Conservation (phyloP, 1,140 invertebrate species). For the Penaeus chinensis region DNA sequence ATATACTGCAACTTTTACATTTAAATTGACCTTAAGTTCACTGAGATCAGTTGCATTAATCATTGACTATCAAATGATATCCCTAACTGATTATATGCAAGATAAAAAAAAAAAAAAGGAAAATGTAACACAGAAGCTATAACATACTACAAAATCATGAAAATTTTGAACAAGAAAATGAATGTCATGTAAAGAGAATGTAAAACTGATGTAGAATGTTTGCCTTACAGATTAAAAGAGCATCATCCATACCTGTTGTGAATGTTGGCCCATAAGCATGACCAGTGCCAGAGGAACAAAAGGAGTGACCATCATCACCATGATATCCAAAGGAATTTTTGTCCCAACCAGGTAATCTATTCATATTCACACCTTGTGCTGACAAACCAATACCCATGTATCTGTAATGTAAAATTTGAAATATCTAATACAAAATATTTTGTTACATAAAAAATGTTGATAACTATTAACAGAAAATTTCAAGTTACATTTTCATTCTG, state of each 20-base stretch:
- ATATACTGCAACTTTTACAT: too few species aligned
- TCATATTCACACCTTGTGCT: slow-evolving; percentile 95
- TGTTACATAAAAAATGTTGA: background rate
- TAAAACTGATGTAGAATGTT: background rate
- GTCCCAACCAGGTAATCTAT: slow-evolving; percentile 97
- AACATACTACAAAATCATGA: too few species aligned
- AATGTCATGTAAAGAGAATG: too few species aligned
- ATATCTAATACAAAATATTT: background rate
- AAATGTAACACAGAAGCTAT: background rate
- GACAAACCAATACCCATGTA: slow-evolving; percentile 99
- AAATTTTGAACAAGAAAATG: too few species aligned
- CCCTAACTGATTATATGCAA: too few species aligned
- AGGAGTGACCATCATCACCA: slow-evolving; percentile 99
- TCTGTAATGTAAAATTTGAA: slow-evolving; percentile 65
- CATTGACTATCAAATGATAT: too few species aligned
- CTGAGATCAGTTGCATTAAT: too few species aligned
- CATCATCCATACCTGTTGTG: slow-evolving; percentile 85
- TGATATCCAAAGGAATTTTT: slow-evolving; percentile 99
- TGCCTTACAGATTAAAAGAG: background rate
- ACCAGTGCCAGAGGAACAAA: slow-evolving; percentile 96
- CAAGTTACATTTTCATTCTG: too few species aligned
- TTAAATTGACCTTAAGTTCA: too few species aligned
- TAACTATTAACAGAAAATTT: too few species aligned
- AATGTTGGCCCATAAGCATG: slow-evolving; percentile 99
- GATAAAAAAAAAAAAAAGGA: background rate